Conservation (phyloP, 2,888 invertebrate genomes). For the Abrostola tripartita region DNA sequence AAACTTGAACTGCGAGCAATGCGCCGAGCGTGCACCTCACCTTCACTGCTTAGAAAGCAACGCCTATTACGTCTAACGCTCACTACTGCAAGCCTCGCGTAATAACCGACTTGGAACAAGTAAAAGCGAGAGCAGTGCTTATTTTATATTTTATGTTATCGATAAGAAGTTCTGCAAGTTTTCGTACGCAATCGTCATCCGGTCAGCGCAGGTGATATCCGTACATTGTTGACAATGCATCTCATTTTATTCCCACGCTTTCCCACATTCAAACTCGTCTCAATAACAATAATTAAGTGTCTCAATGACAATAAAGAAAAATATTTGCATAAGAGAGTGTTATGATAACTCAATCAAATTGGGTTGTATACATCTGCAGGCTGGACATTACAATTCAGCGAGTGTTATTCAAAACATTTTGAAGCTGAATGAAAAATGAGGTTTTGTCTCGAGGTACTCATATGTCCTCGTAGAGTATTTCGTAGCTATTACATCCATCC, state of each 20-base stretch:
- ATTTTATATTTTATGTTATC: conserved; percentile 54
- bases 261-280: conserved; percentile 63
- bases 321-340: conserved; percentile 75
- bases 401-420: conserved; percentile 71
- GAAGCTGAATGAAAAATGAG: conserved; percentile 51
- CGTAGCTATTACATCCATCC: conserved; percentile 3
- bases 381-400: conserved; percentile 58
- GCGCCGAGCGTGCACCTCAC: conserved; percentile 80
- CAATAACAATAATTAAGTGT: conserved; percentile 66
- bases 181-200: conserved; percentile 34
- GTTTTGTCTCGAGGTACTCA: conserved; percentile 22
- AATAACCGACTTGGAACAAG: conserved; percentile 68
- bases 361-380: conserved; percentile 61
- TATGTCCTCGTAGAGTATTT: conserved; percentile 3
- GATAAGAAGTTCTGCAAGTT: conserved; percentile 43
- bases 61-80: conserved; percentile 79
- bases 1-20: conserved; percentile 85
- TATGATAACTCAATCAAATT: conserved; percentile 73
- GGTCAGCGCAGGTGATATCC: conserved; percentile 43
- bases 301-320: conserved; percentile 75
- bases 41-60: conserved; percentile 87
- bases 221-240: conserved; percentile 41
- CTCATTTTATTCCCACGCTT: conserved; percentile 67
- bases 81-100: conserved; percentile 60
- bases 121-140: conserved; percentile 81